Evolutionary conservation across 1,140 invertebrate species (phyloP), one percentile per base, ranked within the genome.

Genomic region (Cotesia glomerata): DNA sequence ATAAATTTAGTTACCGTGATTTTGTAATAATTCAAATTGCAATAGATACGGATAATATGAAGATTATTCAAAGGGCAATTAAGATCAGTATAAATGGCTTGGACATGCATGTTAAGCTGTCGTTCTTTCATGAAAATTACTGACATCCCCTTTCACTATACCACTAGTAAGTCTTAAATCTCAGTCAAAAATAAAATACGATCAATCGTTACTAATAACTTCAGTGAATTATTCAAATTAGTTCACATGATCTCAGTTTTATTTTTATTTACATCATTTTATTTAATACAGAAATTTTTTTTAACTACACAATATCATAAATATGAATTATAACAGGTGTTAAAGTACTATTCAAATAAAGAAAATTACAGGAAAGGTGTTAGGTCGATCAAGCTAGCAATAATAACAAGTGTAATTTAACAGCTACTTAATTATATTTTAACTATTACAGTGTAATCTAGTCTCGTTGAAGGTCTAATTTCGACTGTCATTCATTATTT

Each of bases 101-200:
- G 32, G 67, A 67, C 45, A 67, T 67, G 67, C 67, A 69, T 69
- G 67, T 16, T 61, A 39, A 39, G n/a, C 54, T 69, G 5, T 32
- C 67, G 56, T 69, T 69, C 67, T 59, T 69, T 61, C n/a, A 65
- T 14, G 39, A 52, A 65, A 65, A 65, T 65, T 65, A 18, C 39
- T 16, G 63, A 7, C 63, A 34, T 63, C 36, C 61, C 34, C n/a
- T 18, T 7, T n/a, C 14, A 39, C 36, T 63, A 36, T 39, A 3
- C 8, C 14, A 39, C 36, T 45, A 36, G 32, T 35, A 45, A 14
- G 16, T 58, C 14, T 9, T 67, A 14, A 54, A 52, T 67, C 26
- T 49, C 32, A 9, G 39, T 7, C 64, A 66, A 32, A n/a, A 11
- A 66, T 39, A 35, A 69, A 36, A 45, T 26, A 69, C 56, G 56